phyloP scores from a whole-genome alignment of 2,797 vertebrate genomes.

The Pipistrellus pygmaeus region DNA sequence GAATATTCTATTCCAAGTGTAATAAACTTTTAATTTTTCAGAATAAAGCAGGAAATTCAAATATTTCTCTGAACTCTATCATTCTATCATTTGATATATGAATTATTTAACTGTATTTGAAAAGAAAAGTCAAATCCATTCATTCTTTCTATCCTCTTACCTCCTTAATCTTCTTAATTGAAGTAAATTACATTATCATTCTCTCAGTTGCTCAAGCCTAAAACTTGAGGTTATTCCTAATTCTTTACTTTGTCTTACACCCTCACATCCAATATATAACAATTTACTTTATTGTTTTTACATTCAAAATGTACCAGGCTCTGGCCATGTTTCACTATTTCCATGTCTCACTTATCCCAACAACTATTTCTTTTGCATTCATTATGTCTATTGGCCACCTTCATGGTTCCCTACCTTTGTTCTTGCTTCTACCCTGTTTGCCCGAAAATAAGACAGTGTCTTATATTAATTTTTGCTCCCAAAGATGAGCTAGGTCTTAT shows the following conservation, averaged over 20 bases:
- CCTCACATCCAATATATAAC: background rate
- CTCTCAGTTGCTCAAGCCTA: background rate
- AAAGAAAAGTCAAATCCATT: background rate
- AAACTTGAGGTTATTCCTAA: background rate
- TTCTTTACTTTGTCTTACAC: background rate
- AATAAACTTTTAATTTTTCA: background rate
- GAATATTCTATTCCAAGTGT: background rate
- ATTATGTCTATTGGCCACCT: background rate
- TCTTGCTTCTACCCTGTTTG: background rate
- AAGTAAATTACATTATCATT: background rate
- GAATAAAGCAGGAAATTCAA: background rate
- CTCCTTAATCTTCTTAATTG: background rate
- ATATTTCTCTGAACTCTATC: background rate
- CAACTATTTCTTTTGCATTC: background rate
- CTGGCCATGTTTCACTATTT: background rate
- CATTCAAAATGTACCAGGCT: background rate
- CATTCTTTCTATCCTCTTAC: background rate
- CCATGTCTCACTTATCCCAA: background rate
- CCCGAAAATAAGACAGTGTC: too few species aligned
- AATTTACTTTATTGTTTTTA: background rate
- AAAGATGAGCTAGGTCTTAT: too few species aligned
- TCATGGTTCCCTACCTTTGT: background rate
- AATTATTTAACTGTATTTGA: conserved; percentile 3
- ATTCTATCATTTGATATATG: background rate
- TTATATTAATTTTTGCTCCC: too few species aligned